Conservation (phyloP, 1,140 invertebrate species). For the Conus betulinus region DNA sequence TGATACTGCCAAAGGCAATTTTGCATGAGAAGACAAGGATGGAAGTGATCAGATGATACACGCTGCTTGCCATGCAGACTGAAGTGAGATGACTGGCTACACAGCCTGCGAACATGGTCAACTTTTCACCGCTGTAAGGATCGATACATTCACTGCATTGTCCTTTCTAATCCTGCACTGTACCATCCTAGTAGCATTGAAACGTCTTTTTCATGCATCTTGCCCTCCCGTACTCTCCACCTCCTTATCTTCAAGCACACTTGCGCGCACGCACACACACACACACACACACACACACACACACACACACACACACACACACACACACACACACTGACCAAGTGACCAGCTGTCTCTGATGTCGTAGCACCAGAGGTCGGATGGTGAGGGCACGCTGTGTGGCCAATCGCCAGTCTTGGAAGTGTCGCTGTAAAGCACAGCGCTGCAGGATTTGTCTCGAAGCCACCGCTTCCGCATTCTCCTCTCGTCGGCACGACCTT, state of each 20-base stretch:
- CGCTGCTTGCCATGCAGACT: no score
- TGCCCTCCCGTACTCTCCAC: not conserved
- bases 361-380: not conserved
- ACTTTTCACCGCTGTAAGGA: no score
- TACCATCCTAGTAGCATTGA: no score
- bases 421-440: slow-evolving; percentile 15
- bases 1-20: no score
- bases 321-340: not conserved
- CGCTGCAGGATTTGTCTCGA: slow-evolving; percentile 19
- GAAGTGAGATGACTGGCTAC: no score
- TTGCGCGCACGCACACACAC: not conserved
- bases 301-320: not conserved
- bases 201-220: no score
- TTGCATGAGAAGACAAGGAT: no score
- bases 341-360: not conserved
- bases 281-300: not conserved
- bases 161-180: no score
- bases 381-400: slow-evolving; percentile 21
- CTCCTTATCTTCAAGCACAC: not conserved
- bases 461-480: slow-evolving; percentile 6
- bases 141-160: no score
- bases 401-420: slow-evolving; percentile 27
- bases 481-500: slow-evolving; percentile 5
- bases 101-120: no score
- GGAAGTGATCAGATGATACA: no score